phyloP scores from a whole-genome alignment of 2,797 vertebrate genomes.

The Ibycter americanus region DNA sequence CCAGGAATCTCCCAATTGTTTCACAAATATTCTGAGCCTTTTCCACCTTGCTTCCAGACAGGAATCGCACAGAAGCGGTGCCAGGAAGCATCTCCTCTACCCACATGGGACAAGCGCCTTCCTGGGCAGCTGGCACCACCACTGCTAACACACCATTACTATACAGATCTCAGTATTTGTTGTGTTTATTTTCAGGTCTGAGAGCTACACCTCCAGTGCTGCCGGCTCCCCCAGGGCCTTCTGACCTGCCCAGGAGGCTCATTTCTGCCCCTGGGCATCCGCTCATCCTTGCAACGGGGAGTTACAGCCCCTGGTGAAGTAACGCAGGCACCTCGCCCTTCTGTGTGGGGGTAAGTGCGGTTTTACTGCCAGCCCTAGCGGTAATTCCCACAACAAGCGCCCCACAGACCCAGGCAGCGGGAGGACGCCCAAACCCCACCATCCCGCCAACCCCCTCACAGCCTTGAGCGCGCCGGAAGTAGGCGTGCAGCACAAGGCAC shows the following conservation, averaged over 20 bases:
- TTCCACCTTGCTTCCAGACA: neutral
- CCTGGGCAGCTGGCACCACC: rapidly evolving
- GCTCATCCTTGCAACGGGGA: rapidly evolving
- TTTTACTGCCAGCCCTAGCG: neutral
- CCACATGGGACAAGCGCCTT: rapidly evolving
- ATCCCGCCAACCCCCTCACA: rapidly evolving
- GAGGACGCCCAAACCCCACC: too few relatives aligned
- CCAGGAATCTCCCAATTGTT: rapidly evolving
- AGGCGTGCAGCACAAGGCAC: rapidly evolving
- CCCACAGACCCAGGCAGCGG: too few relatives aligned
- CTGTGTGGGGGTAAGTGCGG: too few relatives aligned
- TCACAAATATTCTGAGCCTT: rapidly evolving
- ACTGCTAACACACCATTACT: rapidly evolving
- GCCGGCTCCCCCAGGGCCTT: neutral
- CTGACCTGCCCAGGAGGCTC: neutral
- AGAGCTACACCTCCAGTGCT: neutral
- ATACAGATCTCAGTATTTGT: rapidly evolving
- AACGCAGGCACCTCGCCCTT: rapidly evolving
- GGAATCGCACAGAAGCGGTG: rapidly evolving
- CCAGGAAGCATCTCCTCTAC: neutral
- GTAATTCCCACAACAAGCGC: rapidly evolving
- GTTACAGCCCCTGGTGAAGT: rapidly evolving
- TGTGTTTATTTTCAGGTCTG: too few relatives aligned
- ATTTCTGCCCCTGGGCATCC: neutral
- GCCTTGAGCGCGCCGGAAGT: neutral